phyloP scores from a whole-genome alignment of 2,113 vertebrate genomes.

The Puntigrus tetrazona region DNA sequence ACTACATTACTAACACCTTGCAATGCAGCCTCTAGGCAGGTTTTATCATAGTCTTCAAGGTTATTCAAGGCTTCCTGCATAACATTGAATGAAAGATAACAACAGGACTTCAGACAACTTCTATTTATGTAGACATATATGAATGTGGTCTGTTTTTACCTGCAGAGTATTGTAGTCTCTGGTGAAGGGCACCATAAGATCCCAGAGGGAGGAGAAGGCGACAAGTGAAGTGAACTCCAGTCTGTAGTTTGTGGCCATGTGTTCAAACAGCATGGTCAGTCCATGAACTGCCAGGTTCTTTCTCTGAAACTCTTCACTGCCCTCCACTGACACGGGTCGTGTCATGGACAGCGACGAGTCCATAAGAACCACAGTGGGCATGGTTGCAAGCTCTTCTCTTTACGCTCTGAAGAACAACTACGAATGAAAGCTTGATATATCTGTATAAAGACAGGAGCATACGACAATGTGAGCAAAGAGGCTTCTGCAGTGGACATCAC shows the following conservation, averaged over 20 bases:
- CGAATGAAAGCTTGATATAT: background rate
- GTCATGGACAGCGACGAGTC: conserved; percentile 99
- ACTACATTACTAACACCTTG: conserved; percentile 91
- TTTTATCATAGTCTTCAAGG: conserved; percentile 98
- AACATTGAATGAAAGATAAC: background rate
- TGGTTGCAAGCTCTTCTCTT: conserved; percentile 61
- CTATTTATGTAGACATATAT: background rate
- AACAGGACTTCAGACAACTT: background rate
- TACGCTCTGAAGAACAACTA: background rate
- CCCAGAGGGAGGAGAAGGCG: conserved; percentile 95
- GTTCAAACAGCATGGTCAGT: conserved; percentile 96
- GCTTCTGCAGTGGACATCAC: background rate
- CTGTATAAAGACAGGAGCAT: conserved; percentile 7
- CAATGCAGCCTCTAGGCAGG: conserved; percentile 89
- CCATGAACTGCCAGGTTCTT: conserved; percentile 95
- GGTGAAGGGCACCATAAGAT: conserved; percentile 94
- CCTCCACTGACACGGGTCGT: conserved; percentile 87
- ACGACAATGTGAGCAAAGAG: background rate
- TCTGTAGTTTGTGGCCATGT: conserved; percentile 97
- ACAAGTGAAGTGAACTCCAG: conserved; percentile 93
- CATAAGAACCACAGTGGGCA: conserved; percentile 96
- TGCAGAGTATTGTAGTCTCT: conserved; percentile 96
- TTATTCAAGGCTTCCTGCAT: conserved; percentile 90
- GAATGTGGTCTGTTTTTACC: conserved; percentile 68
- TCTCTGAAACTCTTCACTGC: conserved; percentile 92